Evolutionary conservation across 2,888 invertebrate species (phyloP).

Genomic region (Archips crataeganus): DNA sequence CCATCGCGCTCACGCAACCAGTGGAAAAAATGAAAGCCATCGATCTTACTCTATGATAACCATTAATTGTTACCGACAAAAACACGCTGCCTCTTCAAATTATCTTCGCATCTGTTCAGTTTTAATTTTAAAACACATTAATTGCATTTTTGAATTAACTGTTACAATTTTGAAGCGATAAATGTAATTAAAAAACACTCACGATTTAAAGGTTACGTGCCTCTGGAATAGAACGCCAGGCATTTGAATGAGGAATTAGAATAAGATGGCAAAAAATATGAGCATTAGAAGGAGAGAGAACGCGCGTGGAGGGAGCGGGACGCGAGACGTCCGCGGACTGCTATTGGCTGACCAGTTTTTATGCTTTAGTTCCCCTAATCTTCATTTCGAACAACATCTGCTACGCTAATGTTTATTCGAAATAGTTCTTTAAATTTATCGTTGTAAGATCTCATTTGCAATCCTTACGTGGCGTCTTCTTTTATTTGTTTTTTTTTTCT

Average conservation of each 20-base stretch:
- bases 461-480: constrained; percentile 60
- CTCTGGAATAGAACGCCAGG: constrained; percentile 76
- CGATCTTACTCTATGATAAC: constrained; percentile 69
- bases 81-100: constrained; percentile 40
- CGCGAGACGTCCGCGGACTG: constrained; percentile 57
- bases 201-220: constrained; percentile 67
- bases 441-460: constrained; percentile 76
- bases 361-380: constrained; percentile 85
- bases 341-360: constrained; percentile 84
- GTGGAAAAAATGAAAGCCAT: constrained; percentile 66
- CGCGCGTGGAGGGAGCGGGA: constrained; percentile 66
- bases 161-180: constrained; percentile 18
- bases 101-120: constrained; percentile 39
- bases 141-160: constrained; percentile 31
- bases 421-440: constrained; percentile 80
- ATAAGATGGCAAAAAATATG: constrained; percentile 83
- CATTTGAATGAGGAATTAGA: constrained; percentile 84
- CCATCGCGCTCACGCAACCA: constrained; percentile 68
- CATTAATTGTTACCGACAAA: constrained; percentile 53
- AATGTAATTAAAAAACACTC: constrained; percentile 44
- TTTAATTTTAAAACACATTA: constrained; percentile 33
- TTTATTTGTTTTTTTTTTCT: constrained; percentile 64
- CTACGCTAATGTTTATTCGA: constrained; percentile 78
- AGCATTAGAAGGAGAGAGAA: constrained; percentile 80
- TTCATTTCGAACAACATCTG: constrained; percentile 83